A percentile compares a stretch with the other conserved stretches of the same genome.
These are phyloP conservation scores for Diaprepes abbreviatus DNA, from an alignment of 2,888 invertebrate genomes.

Conservation along the genomic window DNA sequence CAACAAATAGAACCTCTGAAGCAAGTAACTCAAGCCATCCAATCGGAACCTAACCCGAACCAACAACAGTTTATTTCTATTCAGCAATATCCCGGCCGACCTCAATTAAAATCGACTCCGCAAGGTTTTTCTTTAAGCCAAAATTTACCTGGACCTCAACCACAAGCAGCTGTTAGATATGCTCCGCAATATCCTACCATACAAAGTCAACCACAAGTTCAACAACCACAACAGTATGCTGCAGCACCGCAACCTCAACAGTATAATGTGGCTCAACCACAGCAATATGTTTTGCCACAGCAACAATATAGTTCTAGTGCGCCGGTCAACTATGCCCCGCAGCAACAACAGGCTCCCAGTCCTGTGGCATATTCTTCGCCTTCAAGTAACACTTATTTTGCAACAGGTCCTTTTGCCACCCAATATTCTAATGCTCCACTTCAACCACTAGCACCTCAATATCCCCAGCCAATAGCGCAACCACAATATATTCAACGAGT, in stretches of 20 bases:
- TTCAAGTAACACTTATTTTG: constrained; percentile 37
- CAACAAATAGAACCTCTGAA: not conserved
- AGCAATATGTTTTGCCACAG: constrained; percentile 12
- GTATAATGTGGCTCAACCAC: not conserved
- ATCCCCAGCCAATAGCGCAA: not conserved
- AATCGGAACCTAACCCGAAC: not conserved
- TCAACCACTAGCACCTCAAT: not conserved
- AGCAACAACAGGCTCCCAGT: not conserved
- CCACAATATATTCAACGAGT: not conserved
- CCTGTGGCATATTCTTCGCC: constrained; percentile 12
- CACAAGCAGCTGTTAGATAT: not conserved
- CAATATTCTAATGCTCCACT: not conserved
- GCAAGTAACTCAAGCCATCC: constrained; percentile 2
- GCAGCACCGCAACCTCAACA: constrained; percentile 6
- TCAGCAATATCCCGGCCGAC: constrained; percentile 40
- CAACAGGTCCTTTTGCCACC: constrained; percentile 42
- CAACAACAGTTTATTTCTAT: constrained; percentile 38
- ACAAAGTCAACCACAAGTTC: constrained; percentile 12
- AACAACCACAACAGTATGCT: no score
- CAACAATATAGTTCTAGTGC: constrained; percentile 6
- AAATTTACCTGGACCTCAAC: constrained; percentile 21
- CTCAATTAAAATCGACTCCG: constrained; percentile 21
- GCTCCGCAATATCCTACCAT: constrained; percentile 3
- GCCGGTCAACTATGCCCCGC: constrained; percentile 11
- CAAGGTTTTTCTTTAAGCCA: constrained; percentile 1